Base-by-base conservation (phyloP, 2,113 vertebrate species). In the Laticauda colubrina region DNA sequence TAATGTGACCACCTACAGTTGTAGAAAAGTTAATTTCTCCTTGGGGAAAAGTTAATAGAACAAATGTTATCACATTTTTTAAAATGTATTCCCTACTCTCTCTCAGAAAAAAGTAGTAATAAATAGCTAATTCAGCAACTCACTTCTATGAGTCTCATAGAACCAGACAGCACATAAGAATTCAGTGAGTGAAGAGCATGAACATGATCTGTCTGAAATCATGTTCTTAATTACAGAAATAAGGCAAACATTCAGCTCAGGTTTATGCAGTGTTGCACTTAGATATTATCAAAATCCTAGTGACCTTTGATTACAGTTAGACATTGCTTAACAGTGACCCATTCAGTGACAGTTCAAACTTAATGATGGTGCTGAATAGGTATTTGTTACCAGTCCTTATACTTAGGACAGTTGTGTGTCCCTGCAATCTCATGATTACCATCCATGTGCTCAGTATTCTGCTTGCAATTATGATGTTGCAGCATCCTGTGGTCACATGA, bases 1-100 rank as follows among this genome's bases (percentile, higher is more conserved):
- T 56, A 64, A 54, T 26, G 90, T 59, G 88, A 89, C 18, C 29
- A 91, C 8, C 9, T 85, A 81, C 87, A 89, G 90, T 64, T 85
- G 45, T 61, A 91, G 87, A 24, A 85, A 91, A 89, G n/a, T 45
- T 59, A 89, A 91, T 85, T 55, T 93, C 87, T 89, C 90, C 90
- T 93, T 56, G 24, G 92, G 89, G 69, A 59, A 93, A 89, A 89
- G 29, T 81, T 88, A 92, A 53, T 23, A 87, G 85, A 64, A 61
- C 29, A 51, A 87, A 53, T 59, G 61, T 89, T 89, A 26, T 18
- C 39, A 89, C 3, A 11, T 4, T 89, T 14, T 85, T 91, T 2
- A 61, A 87, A 59, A 87, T 24, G 21, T 51, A n/a, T 57, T 24
- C n/a, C 34, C 9, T 56, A 89, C 39, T 59, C 55, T 24, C 20